Conservation (phyloP, 1,140 invertebrate genomes). For the Meteorus sp. region DNA sequence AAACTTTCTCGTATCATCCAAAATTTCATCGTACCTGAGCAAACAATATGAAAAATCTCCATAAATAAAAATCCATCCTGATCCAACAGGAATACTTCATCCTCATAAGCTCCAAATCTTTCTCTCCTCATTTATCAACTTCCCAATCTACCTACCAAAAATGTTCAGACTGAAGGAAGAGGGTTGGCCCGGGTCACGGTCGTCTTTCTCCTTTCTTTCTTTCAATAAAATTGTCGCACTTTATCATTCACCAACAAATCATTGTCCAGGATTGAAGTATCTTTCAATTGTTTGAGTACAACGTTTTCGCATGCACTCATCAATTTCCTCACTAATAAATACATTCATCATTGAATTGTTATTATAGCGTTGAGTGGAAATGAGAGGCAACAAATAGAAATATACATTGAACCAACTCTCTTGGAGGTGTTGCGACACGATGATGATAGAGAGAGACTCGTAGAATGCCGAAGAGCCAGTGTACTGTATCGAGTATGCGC, state of each 20-base stretch:
- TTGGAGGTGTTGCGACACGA: background rate
- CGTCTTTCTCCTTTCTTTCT: background rate
- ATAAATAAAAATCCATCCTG: background rate
- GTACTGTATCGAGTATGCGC: background rate
- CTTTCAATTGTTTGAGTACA: background rate
- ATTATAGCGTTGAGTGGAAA: background rate
- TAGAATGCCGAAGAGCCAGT: no score
- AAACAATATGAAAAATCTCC: background rate
- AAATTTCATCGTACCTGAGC: no score
- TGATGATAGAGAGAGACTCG: no score
- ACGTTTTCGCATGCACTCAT: slow-evolving; percentile 23
- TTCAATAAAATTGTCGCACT: background rate
- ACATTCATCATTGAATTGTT: slow-evolving; percentile 24
- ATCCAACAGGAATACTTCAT: no score
- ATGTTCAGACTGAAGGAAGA: background rate
- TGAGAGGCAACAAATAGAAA: background rate
- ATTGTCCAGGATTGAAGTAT: slow-evolving; percentile 2
- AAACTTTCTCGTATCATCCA: background rate
- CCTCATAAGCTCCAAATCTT: background rate
- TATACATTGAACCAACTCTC: slow-evolving; percentile 7
- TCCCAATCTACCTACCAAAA: background rate
- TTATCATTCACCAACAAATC: background rate
- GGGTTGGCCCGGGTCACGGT: slow-evolving; percentile 4
- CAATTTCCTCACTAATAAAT: slow-evolving; percentile 17
- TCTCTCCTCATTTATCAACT: background rate